Evolutionary conservation across 2,797 vertebrate species (phyloP).

Genomic region (Propithecus deckenii): DNA sequence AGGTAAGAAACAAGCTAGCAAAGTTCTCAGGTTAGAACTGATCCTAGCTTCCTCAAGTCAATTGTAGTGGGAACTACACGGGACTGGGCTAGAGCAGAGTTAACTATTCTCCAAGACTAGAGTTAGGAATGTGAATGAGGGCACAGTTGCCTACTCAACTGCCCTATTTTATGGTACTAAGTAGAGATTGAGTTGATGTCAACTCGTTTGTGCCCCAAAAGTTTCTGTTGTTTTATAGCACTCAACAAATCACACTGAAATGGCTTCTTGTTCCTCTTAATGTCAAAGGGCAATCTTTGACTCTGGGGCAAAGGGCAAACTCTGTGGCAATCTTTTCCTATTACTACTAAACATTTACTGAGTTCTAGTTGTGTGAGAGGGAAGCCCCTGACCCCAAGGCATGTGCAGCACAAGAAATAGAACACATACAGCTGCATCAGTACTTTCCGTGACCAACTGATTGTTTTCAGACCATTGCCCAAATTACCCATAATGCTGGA

Average conservation of each 20-base stretch:
- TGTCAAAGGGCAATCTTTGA: neutral
- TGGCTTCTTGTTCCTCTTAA: slow-evolving; percentile 18
- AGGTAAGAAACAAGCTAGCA: neutral
- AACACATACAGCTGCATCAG: neutral
- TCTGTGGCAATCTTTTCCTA: neutral
- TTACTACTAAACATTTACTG: slow-evolving; percentile 16
- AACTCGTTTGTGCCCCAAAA: neutral
- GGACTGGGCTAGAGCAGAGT: neutral
- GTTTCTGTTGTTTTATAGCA: slow-evolving; percentile 20
- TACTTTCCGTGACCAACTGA: neutral
- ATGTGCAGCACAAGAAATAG: neutral
- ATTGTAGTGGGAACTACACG: neutral
- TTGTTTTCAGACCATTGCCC: neutral
- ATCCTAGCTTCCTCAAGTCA: neutral
- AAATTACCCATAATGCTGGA: neutral
- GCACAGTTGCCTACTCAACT: neutral
- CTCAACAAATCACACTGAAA: slow-evolving; percentile 35
- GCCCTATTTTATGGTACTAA: neutral
- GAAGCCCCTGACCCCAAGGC: neutral
- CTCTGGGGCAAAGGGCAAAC: neutral
- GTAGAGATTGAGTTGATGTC: neutral
- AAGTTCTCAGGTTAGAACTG: neutral
- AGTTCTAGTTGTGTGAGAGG: neutral
- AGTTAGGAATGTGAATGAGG: neutral
- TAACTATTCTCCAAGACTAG: neutral